phyloP scores from a whole-genome alignment of 2,888 invertebrate genomes.

The Patella pellucida region DNA sequence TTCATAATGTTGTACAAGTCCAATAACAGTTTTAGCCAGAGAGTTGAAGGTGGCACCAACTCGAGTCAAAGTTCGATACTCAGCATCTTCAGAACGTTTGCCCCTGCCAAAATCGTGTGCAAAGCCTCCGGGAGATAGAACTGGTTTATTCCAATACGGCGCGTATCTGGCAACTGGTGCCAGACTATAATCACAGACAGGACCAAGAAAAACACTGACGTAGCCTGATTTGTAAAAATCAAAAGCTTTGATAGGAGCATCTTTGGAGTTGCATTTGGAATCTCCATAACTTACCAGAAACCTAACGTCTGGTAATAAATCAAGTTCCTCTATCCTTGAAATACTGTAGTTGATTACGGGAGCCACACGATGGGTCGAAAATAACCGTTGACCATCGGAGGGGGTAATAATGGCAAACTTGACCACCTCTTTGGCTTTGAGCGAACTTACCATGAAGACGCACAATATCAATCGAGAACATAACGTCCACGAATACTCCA shows the following conservation, averaged over 20 bases:
- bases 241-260: constrained; percentile 47
- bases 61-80: constrained; percentile 51
- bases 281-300: constrained; percentile 36
- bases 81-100: constrained; percentile 30
- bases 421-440: background rate
- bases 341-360: constrained; percentile 4
- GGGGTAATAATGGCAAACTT: constrained; percentile 14
- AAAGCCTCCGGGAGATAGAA: constrained; percentile 77
- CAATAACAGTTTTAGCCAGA: constrained; percentile 35
- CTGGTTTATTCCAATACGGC: constrained; percentile 91
- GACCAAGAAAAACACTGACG: constrained; percentile 56
- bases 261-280: constrained; percentile 38
- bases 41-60: constrained; percentile 54
- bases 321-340: constrained; percentile 6
- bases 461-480: background rate
- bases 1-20: constrained; percentile 32
- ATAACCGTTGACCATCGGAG: constrained; percentile 14
- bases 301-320: constrained; percentile 14
- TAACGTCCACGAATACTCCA: background rate
- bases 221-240: constrained; percentile 36
- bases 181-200: constrained; percentile 73
- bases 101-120: constrained; percentile 52
- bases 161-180: constrained; percentile 89
- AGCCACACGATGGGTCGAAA: constrained; percentile 17
- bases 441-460: background rate